A percentile compares a stretch with the other conserved stretches of the same genome.
phyloP scores from a whole-genome alignment of 2,888 invertebrate genomes.

The Ophion slaviceki region DNA sequence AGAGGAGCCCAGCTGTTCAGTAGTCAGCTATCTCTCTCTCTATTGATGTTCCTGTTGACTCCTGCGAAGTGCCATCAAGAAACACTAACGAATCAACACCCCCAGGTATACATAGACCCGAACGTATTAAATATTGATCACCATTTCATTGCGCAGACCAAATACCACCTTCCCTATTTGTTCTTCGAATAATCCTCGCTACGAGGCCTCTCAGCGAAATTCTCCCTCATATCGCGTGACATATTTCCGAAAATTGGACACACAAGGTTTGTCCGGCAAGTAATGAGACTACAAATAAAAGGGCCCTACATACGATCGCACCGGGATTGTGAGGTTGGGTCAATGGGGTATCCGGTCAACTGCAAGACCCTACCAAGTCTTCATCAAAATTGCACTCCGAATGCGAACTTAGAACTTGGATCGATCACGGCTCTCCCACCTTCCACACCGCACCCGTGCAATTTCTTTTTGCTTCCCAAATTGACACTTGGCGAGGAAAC shows the following conservation, averaged over 20 bases:
- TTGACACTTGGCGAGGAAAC: too few relatives aligned
- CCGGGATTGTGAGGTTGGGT: neutral
- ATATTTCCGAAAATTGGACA: neutral
- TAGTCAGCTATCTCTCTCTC: constrained; percentile 3
- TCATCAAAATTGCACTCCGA: neutral
- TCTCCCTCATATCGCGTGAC: neutral
- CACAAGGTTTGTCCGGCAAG: neutral
- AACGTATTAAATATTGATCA: constrained; percentile 54
- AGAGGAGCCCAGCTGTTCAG: constrained; percentile 11
- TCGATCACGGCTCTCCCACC: too few relatives aligned
- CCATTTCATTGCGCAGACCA: constrained; percentile 23
- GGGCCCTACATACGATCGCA: neutral
- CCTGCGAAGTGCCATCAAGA: constrained; percentile 38
- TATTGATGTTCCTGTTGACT: constrained; percentile 45
- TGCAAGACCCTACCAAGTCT: neutral
- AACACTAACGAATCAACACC: constrained; percentile 47
- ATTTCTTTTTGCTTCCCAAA: too few relatives aligned
- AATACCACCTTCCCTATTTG: neutral
- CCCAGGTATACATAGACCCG: neutral
- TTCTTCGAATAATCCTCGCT: constrained; percentile 15
- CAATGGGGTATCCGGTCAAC: neutral
- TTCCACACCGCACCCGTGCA: too few relatives aligned
- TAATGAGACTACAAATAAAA: neutral
- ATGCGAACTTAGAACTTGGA: neutral
- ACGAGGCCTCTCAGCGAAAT: neutral